Percentiles rank a stretch among this genome's conserved stretches.
Evolutionary conservation across 2,888 invertebrate species (phyloP).

Genomic region (Pollenia griseotomentosa): DNA sequence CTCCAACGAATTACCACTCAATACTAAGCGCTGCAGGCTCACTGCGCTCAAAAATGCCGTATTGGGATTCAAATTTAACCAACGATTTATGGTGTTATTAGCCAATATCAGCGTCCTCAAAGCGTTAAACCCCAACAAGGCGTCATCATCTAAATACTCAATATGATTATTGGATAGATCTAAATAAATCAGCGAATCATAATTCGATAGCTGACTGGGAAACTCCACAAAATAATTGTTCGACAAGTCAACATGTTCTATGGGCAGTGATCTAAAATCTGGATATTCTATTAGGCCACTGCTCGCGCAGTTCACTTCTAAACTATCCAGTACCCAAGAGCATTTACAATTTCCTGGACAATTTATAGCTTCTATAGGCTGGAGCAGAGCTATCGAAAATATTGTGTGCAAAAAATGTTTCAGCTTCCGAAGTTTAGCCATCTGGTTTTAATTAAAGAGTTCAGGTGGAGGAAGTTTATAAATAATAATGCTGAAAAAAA

Average conservation of each 20-base stretch:
- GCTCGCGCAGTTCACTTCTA: constrained; percentile 81
- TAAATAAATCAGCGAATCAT: constrained; percentile 85
- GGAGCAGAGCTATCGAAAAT: background rate
- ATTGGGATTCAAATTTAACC: constrained; percentile 86
- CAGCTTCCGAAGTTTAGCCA: constrained; percentile 4
- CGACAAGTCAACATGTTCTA: constrained; percentile 87
- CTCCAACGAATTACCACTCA: constrained; percentile 87
- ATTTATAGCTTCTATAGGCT: constrained; percentile 65
- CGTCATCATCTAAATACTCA: constrained; percentile 84
- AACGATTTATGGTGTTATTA: constrained; percentile 86
- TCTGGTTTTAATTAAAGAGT: background rate
- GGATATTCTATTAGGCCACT: constrained; percentile 78
- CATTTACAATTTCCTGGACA: constrained; percentile 82
- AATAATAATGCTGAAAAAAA: constrained; percentile 28
- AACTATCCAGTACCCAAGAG: constrained; percentile 81
- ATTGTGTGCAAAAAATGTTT: background rate
- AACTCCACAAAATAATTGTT: constrained; percentile 87
- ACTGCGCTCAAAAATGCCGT: constrained; percentile 85
- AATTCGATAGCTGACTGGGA: constrained; percentile 85
- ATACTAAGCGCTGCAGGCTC: constrained; percentile 86
- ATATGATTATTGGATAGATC: constrained; percentile 86
- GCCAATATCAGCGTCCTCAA: constrained; percentile 87
- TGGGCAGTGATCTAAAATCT: constrained; percentile 80
- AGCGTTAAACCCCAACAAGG: constrained; percentile 85
- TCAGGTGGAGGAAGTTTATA: background rate